phyloP scores from a whole-genome alignment of 2,888 invertebrate species.

The Leucophenga montana region DNA sequence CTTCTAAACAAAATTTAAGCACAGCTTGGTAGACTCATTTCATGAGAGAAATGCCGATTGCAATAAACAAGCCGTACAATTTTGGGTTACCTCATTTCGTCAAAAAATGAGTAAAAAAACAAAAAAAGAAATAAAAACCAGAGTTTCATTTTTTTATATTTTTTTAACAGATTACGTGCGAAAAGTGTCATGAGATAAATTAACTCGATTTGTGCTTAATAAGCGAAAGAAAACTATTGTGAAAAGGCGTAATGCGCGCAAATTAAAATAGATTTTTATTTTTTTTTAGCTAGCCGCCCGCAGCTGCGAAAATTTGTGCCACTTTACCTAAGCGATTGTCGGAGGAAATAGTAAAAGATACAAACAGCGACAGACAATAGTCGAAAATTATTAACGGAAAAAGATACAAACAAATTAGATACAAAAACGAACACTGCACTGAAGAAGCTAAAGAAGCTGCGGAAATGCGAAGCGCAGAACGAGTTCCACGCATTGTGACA shows the following conservation, averaged over 20 bases:
- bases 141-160: too few relatives aligned
- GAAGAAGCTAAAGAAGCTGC: neutral
- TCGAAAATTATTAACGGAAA: slow-evolving; percentile 1
- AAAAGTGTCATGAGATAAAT: too few relatives aligned
- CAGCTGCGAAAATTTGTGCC: neutral
- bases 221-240: too few relatives aligned
- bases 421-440: neutral
- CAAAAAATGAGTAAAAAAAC: neutral
- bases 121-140: too few relatives aligned
- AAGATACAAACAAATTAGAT: neutral
- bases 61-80: neutral
- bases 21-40: neutral
- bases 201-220: too few relatives aligned
- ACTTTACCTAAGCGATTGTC: neutral
- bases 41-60: neutral
- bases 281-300: too few relatives aligned
- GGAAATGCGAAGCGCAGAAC: neutral
- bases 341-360: neutral
- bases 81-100: slow-evolving; percentile 7
- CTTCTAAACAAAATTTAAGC: neutral
- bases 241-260: neutral
- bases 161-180: too few relatives aligned
- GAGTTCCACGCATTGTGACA: slow-evolving; percentile 17
- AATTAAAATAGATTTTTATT: neutral
- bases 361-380: neutral